Conservation (phyloP, 2,797 vertebrate genomes). For the Dicrostonyx torquatus region DNA sequence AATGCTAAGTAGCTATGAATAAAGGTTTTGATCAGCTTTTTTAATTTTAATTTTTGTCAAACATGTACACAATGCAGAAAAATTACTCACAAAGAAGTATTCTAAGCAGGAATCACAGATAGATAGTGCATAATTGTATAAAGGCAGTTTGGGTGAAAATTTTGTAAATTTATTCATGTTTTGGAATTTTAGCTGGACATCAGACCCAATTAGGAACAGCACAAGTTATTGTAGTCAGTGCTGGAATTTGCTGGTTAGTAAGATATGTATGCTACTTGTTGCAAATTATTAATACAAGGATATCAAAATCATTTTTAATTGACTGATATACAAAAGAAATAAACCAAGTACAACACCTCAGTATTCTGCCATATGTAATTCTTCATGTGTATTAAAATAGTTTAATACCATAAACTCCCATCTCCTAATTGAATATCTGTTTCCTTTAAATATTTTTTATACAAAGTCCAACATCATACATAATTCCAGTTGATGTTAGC, state of each 20-base stretch:
- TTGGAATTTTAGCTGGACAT: not conserved
- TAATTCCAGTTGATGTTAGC: not conserved
- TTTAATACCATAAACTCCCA: not conserved
- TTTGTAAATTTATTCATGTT: not conserved
- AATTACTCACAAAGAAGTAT: not conserved
- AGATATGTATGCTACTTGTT: not conserved
- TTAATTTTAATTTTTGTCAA: constrained; percentile 26
- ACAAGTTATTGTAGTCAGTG: not conserved
- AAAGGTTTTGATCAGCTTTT: too few relatives aligned
- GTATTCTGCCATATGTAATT: not conserved
- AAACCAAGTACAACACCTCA: not conserved
- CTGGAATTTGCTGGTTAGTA: not conserved
- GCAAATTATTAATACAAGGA: not conserved
- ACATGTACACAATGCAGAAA: constrained; percentile 44
- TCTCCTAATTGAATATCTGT: not conserved
- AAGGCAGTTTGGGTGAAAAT: not conserved
- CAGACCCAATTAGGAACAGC: not conserved
- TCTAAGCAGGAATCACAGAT: not conserved
- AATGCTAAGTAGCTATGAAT: not conserved
- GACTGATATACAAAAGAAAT: not conserved
- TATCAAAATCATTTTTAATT: not conserved
- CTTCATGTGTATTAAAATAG: not conserved
- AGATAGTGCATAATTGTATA: not conserved
- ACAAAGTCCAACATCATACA: not conserved
- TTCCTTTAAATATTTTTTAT: not conserved